A percentile compares a stretch with the other conserved stretches of the same genome.
Evolutionary conservation across 2,888 invertebrate genomes (phyloP).

Genomic region (Dasypolia templi): DNA sequence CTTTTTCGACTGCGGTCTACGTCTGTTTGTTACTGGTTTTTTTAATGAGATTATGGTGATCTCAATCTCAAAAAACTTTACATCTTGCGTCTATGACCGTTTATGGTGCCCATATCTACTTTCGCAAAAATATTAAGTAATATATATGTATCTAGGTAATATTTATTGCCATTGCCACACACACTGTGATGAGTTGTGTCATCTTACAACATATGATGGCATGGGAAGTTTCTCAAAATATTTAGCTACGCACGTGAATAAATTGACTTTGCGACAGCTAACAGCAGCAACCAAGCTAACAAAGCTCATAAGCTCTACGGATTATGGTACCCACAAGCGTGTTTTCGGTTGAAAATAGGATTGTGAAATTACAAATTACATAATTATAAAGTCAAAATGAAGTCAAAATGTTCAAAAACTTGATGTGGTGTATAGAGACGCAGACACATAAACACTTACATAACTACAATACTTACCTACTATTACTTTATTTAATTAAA

Average conservation of each 20-base stretch:
- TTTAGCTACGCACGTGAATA: background rate
- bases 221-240: conserved; percentile 3
- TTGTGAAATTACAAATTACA: background rate
- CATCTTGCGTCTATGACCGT: background rate
- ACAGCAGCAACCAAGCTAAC: background rate
- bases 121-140: background rate
- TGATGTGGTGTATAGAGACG: background rate
- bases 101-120: background rate
- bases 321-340: background rate
- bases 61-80: background rate
- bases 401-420: background rate
- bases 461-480: background rate
- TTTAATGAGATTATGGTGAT: background rate
- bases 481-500: background rate
- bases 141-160: background rate
- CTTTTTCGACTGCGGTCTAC: too few relatives aligned
- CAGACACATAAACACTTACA: background rate
- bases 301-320: background rate
- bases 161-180: background rate
- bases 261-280: conserved; percentile 12
- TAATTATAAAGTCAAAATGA: background rate
- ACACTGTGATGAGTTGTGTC: background rate
- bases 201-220: background rate
- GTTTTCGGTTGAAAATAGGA: background rate
- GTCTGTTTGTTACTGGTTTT: too few relatives aligned